Conservation (phyloP, 1,140 invertebrate genomes). For the Habropoda laboriosa region DNA sequence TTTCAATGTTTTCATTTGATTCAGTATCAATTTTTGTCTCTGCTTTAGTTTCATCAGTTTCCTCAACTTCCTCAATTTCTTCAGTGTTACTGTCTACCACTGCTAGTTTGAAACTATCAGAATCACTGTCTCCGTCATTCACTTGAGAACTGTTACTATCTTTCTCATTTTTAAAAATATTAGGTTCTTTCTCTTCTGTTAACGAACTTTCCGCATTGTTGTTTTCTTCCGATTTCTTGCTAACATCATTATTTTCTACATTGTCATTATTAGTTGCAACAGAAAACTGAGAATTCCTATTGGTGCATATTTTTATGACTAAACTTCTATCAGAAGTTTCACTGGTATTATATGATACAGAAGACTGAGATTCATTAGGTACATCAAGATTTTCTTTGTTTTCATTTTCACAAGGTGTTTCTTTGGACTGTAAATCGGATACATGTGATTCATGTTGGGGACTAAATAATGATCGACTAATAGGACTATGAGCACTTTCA, state of each 20-base stretch:
- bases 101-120: constrained; percentile 71
- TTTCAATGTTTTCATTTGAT: neutral
- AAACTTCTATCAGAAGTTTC: constrained; percentile 76
- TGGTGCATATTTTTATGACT: constrained; percentile 79
- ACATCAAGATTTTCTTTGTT: constrained; percentile 38
- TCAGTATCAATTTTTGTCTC: neutral
- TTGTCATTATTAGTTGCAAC: constrained; percentile 64
- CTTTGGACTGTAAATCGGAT: constrained; percentile 44
- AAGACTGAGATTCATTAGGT: constrained; percentile 63
- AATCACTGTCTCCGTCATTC: constrained; percentile 70
- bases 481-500: constrained; percentile 51
- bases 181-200: constrained; percentile 63
- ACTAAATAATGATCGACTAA: constrained; percentile 65
- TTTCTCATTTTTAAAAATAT: constrained; percentile 50
- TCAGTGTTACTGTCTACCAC: constrained; percentile 67
- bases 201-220: constrained; percentile 72
- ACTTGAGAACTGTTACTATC: constrained; percentile 51
- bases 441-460: constrained; percentile 59
- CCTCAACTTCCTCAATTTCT: constrained; percentile 38
- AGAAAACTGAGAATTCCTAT: constrained; percentile 78
- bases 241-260: constrained; percentile 50
- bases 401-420: constrained; percentile 34
- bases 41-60: constrained; percentile 45
- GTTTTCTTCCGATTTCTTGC: constrained; percentile 74
- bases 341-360: constrained; percentile 69